phyloP scores from a whole-genome alignment of 2,113 vertebrate species.

The Micromys minutus region DNA sequence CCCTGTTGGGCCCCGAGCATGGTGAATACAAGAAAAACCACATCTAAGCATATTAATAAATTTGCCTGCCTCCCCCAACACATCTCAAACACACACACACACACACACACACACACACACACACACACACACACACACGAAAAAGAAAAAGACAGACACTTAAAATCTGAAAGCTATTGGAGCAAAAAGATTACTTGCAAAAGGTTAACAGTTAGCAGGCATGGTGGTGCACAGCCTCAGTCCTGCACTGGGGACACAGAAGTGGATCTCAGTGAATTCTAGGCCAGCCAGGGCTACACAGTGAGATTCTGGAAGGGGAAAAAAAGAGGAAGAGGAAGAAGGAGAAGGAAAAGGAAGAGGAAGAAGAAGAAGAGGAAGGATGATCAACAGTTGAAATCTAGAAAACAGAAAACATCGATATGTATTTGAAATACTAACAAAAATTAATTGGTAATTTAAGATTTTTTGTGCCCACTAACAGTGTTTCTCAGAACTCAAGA shows the following conservation, averaged over 20 bases:
- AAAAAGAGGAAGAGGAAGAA: neutral
- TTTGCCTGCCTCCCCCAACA: neutral
- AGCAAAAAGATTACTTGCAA: conserved; percentile 38
- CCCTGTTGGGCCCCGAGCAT: neutral
- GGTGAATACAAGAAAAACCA: conserved; percentile 47
- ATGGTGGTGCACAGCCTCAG: neutral
- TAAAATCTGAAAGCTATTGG: conserved; percentile 18
- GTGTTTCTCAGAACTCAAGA: conserved; percentile 20
- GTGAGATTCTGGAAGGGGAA: neutral
- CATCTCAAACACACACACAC: neutral
- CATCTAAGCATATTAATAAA: conserved; percentile 40
- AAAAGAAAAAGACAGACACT: neutral
- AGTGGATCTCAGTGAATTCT: neutral
- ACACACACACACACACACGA: neutral
- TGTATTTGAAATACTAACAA: conserved; percentile 43
- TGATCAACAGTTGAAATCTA: conserved; percentile 9
- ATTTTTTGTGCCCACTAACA: neutral
- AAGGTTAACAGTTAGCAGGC: neutral
- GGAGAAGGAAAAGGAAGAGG: too few relatives aligned
- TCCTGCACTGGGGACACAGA: neutral
- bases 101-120: neutral
- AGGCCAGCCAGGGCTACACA: neutral
- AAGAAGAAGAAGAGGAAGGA: neutral
- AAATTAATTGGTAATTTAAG: conserved; percentile 9
- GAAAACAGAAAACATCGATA: conserved; percentile 12